A percentile compares a stretch with the other conserved stretches of the same genome.
phyloP scores from a whole-genome alignment of 1,140 invertebrate species.

The Amphibalanus amphitrite region DNA sequence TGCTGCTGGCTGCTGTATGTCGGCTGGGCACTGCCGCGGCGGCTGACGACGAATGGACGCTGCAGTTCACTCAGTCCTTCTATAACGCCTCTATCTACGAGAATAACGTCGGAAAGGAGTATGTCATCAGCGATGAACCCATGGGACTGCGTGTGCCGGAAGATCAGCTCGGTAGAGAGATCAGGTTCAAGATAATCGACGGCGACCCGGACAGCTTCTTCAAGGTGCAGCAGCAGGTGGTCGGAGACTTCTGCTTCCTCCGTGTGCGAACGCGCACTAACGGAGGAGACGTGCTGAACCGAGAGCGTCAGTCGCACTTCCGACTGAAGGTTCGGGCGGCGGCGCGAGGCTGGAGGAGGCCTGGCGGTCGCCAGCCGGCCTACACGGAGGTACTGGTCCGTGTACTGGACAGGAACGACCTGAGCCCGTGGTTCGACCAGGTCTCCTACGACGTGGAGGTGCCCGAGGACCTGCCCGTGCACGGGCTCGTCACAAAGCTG shows the following conservation, averaged over 20 bases:
- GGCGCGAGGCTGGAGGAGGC: slow-evolving; percentile 24
- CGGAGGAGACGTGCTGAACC: slow-evolving; percentile 66
- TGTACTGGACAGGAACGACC: slow-evolving; percentile 75
- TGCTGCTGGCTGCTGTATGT: neutral
- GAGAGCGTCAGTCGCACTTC: slow-evolving; percentile 72
- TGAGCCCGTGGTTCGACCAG: slow-evolving; percentile 78
- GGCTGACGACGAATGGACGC: neutral
- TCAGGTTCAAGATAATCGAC: slow-evolving; percentile 61
- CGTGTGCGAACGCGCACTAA: slow-evolving; percentile 67
- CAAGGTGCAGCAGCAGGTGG: slow-evolving; percentile 65
- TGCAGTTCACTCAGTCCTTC: neutral
- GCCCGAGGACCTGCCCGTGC: slow-evolving; percentile 70
- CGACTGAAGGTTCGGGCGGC: slow-evolving; percentile 59
- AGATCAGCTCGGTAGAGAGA: slow-evolving; percentile 24
- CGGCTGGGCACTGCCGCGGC: neutral
- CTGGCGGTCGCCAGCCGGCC: slow-evolving; percentile 23
- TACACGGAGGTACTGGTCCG: slow-evolving; percentile 57
- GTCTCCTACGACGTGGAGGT: slow-evolving; percentile 68
- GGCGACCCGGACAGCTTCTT: slow-evolving; percentile 81
- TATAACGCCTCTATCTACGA: slow-evolving; percentile 87
- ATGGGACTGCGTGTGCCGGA: slow-evolving; percentile 42
- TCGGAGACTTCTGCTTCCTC: slow-evolving; percentile 88
- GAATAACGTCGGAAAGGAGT: slow-evolving; percentile 73
- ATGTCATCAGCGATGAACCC: slow-evolving; percentile 41
- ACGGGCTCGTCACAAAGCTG: slow-evolving; percentile 35